Evolutionary conservation across 2,113 vertebrate genomes (phyloP).

Genomic region (Hippoglossus stenolepis): DNA sequence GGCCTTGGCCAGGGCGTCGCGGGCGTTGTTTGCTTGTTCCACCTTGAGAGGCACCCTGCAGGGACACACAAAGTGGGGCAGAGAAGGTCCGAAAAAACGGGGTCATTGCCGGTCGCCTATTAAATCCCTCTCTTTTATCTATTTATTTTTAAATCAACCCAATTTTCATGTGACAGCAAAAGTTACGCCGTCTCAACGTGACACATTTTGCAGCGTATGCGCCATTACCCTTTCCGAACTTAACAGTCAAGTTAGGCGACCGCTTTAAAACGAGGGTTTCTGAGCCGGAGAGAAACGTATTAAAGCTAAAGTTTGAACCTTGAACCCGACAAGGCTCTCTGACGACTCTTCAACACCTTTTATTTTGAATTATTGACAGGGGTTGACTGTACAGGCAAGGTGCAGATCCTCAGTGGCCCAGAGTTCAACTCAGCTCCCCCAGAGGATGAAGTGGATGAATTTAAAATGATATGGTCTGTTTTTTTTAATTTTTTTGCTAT

Average conservation of each 20-base stretch:
- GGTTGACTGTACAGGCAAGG: conserved; percentile 51
- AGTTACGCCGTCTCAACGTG: conserved; percentile 18
- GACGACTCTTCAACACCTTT: conserved; percentile 32
- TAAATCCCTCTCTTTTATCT: conserved; percentile 5
- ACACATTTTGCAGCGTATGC: conserved; percentile 19
- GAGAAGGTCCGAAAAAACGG: conserved; percentile 58
- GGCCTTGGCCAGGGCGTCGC: conserved; percentile 96
- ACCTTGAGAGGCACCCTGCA: conserved; percentile 96
- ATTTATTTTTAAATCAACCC: conserved; percentile 3
- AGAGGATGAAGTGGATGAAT: conserved; percentile 36
- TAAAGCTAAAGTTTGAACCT: conserved; percentile 45
- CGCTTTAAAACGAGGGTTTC: conserved; percentile 18
- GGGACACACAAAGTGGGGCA: conserved; percentile 66
- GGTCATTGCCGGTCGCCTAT: conserved; percentile 35
- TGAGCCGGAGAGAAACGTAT: conserved; percentile 28
- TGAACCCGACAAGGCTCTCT: conserved; percentile 44
- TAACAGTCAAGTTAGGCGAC: not conserved
- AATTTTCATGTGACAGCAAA: conserved; percentile 16
- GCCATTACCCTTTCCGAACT: conserved; percentile 2
- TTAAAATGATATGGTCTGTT: conserved; percentile 33
- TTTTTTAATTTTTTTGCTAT: conserved; percentile 5
- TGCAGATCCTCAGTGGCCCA: conserved; percentile 49
- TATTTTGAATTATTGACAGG: conserved; percentile 64
- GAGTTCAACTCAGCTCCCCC: conserved; percentile 54
- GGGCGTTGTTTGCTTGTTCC: conserved; percentile 97